These are phyloP conservation scores for Seriola dumerili DNA, from an alignment of 2,113 vertebrate genomes.

Conservation along the genomic window DNA sequence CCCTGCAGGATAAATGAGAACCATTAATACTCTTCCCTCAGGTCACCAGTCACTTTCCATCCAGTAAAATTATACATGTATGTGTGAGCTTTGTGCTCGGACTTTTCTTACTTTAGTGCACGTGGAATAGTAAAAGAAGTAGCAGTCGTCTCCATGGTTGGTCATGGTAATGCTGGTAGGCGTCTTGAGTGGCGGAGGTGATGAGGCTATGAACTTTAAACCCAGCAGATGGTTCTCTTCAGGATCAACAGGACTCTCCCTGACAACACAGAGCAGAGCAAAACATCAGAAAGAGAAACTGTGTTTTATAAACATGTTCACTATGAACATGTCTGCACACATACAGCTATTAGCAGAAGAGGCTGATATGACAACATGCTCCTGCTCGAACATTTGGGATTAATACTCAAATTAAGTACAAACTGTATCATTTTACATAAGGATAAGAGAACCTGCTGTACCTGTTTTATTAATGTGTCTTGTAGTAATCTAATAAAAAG, in stretches of 20 bases:
- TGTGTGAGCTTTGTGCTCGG: accelerated
- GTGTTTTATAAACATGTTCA: not conserved
- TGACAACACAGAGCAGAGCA: slow-evolving; percentile 38
- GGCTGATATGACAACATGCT: not conserved
- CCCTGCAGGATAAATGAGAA: slow-evolving; percentile 81
- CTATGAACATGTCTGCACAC: not conserved
- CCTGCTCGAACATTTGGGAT: not conserved
- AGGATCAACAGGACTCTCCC: slow-evolving; percentile 64
- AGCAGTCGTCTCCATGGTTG: slow-evolving; percentile 95
- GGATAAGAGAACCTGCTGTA: too few relatives aligned
- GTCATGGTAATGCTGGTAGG: slow-evolving; percentile 84
- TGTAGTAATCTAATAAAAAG: too few relatives aligned
- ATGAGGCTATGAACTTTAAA: slow-evolving; percentile 41
- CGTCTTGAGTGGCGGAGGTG: slow-evolving; percentile 14
- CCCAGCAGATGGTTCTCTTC: slow-evolving; percentile 63
- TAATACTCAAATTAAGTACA: not conserved
- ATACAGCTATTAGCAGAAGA: not conserved
- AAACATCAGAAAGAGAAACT: not conserved
- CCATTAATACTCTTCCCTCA: not conserved
- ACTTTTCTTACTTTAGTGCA: slow-evolving; percentile 89
- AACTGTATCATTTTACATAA: too few relatives aligned
- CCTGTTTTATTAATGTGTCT: too few relatives aligned
- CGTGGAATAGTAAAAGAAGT: slow-evolving; percentile 97
- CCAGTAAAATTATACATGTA: not conserved
- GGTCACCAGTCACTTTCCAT: not conserved